A percentile compares a stretch with the other conserved stretches of the same genome.
Evolutionary conservation across 2,797 vertebrate species (phyloP).

Genomic region (Gymnocypris eckloni): DNA sequence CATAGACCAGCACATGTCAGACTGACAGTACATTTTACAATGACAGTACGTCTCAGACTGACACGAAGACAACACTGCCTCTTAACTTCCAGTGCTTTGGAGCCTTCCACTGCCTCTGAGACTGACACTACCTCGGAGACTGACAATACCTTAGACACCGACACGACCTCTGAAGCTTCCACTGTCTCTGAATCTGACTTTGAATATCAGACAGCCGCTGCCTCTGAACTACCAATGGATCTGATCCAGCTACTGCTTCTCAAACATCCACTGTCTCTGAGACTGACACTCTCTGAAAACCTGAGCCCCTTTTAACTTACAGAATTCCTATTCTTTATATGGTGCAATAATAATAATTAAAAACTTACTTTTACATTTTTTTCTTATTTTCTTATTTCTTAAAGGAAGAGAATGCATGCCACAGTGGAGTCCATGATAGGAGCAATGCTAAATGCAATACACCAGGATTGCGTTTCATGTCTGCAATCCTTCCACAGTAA

Average conservation of each 20-base stretch:
- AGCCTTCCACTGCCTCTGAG: neutral
- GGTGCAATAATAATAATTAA: neutral
- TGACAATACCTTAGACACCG: neutral
- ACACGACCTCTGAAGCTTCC: neutral
- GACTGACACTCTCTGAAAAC: neutral
- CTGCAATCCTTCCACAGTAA: neutral
- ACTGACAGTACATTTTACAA: neutral
- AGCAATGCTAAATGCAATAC: neutral
- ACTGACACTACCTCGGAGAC: too few species aligned
- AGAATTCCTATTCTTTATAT: neutral
- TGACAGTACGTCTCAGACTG: neutral
- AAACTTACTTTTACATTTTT: neutral
- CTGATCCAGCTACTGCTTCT: neutral
- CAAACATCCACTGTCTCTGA: neutral
- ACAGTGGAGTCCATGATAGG: neutral
- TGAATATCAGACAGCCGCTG: neutral
- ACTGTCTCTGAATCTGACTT: neutral
- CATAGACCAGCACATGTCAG: neutral
- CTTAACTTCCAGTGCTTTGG: neutral
- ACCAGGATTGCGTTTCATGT: neutral
- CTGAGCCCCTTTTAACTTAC: neutral
- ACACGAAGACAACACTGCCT: neutral
- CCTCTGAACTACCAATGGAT: neutral
- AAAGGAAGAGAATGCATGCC: neutral
- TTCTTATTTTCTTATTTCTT: neutral